Evolutionary conservation across 2,797 vertebrate genomes (phyloP), one percentile per base, ranked within the genome.

Genomic region (Atherinosoma microstoma): DNA sequence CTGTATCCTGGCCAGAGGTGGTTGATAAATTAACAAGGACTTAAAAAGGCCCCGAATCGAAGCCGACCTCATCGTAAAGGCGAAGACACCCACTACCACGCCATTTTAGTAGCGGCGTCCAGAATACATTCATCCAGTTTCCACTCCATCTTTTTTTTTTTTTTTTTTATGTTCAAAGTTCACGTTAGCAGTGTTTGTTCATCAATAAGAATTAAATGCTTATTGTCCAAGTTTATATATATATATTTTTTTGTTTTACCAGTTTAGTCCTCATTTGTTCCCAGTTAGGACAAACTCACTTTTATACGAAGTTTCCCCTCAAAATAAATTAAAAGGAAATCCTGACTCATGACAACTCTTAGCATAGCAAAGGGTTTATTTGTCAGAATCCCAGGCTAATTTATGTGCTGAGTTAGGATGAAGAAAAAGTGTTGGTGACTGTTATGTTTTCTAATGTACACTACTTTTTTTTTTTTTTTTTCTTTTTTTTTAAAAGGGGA

Each of bases 201-300:
- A 62, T 83, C 86, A 79, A 64, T 32, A 57, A 47, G 58, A 51
- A 77, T 88, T 80, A 82, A 87, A 91, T 85, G 86, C 89, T 82
- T 78, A 77, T 79, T 75, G 75, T 91, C 91, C 89, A 85, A 80
- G 83, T 47, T 61, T 88, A n/a, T n/a, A n/a, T n/a, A n/a, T n/a
- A n/a, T n/a, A n/a, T n/a, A n/a, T 79, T 84, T 78, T 82, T 74
- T 86, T 80, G 87, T 78, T 85, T 91, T 84, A 85, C 87, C 71
- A 36, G 76, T 92, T 85, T 92, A 82, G 87, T 94, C 85, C 65
- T 93, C 90, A 93, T 73, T 84, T 82, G 83, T 73, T 90, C 79
- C 89, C 73, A 91, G 84, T 51, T 80, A 89, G 84, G 81, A 90
- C 84, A 83, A 72, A 45, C 80, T 75, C 77, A n/a, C 70, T 84